Conservation (phyloP, 1,140 invertebrate species). For the Pogonognathellus flavescens region DNA sequence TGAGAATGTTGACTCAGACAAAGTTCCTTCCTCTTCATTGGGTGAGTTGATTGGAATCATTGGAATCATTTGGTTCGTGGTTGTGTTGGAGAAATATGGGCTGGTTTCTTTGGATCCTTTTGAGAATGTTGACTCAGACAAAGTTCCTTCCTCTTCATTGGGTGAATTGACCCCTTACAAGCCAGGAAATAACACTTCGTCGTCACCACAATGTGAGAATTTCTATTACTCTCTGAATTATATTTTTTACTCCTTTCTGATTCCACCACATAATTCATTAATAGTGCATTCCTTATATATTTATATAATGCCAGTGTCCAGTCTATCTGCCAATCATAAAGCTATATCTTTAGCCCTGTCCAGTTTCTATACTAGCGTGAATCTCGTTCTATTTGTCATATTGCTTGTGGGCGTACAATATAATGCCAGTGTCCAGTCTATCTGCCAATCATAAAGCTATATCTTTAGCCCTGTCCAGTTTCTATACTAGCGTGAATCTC, state of each 20-base stretch:
- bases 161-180: background rate
- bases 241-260: no score
- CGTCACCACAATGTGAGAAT: background rate
- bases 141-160: background rate
- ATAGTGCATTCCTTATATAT: background rate
- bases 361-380: conserved; percentile 48
- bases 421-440: background rate
- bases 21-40: background rate
- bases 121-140: conserved; percentile 4
- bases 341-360: conserved; percentile 50
- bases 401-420: conserved; percentile 32
- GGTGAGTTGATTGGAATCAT: conserved; percentile 51
- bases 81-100: conserved; percentile 43
- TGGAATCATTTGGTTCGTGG: conserved; percentile 55
- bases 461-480: conserved; percentile 41
- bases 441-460: conserved; percentile 56
- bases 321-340: conserved; percentile 54
- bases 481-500: conserved; percentile 51
- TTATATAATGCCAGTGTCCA: background rate
- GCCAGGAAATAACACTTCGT: background rate
- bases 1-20: conserved; percentile 4
- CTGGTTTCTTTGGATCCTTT: conserved; percentile 57
- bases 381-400: conserved; percentile 40
- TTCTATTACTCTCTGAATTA: background rate
- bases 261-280: background rate